phyloP scores from a whole-genome alignment of 2,888 invertebrate genomes.

The Maniola hyperantus region DNA sequence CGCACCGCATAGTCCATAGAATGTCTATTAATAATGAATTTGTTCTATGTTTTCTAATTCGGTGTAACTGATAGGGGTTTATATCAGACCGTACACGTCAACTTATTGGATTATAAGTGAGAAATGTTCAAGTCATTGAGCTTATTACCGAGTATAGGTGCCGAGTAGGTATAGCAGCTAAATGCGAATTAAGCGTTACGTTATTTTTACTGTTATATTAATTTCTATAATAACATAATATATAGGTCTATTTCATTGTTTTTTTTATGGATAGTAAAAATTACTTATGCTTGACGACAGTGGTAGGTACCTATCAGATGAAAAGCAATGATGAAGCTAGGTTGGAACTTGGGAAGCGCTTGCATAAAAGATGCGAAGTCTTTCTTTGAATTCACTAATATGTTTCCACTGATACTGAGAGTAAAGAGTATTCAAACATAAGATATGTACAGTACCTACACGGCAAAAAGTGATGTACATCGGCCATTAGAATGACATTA shows the following conservation, averaged over 20 bases:
- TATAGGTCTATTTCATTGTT: too few relatives aligned
- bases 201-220: background rate
- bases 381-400: background rate
- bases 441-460: too few relatives aligned
- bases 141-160: background rate
- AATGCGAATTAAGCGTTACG: conserved; percentile 3
- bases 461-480: too few relatives aligned
- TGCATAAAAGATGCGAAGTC: background rate
- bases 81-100: background rate
- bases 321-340: too few relatives aligned
- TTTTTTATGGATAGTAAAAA: too few relatives aligned
- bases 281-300: too few relatives aligned
- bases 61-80: conserved; percentile 21
- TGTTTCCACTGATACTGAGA: too few relatives aligned
- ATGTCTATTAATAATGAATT: conserved; percentile 39
- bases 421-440: too few relatives aligned
- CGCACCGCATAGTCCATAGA: conserved; percentile 33
- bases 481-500: too few relatives aligned
- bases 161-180: too few relatives aligned
- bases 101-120: conserved; percentile 19
- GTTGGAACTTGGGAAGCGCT: too few relatives aligned
- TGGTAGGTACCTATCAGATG: too few relatives aligned
- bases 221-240: background rate
- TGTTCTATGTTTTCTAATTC: conserved; percentile 35
- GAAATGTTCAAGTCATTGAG: conserved; percentile 8